Evolutionary conservation across 2,888 invertebrate species (phyloP), one percentile per base, ranked within the genome.

Genomic region (Volucella inflata): DNA sequence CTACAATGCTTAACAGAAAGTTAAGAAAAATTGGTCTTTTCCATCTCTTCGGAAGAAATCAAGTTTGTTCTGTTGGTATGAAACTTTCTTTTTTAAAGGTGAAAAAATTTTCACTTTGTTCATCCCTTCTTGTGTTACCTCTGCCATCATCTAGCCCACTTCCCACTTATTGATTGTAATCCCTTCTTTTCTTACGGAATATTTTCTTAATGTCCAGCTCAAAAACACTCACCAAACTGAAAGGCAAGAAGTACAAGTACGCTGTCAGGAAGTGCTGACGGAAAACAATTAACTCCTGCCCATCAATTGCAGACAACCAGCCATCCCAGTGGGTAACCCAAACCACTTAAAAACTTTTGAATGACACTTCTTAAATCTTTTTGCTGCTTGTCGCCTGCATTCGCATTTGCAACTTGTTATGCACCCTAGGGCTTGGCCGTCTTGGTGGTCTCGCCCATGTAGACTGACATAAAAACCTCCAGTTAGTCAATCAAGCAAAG

Each of bases 261-360:
- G 57, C 71, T 64, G 53, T 17, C 71, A 53, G 55, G 40, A 30
- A 68, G 17, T 50, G 59, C 65, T 75, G 75, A 75, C 59, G 71
- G 84, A 80, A 84, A 84, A 84, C 84, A 84, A 84, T 84, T 84
- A 84, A 75, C 75, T 70, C 38, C 59, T 46, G 75, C 75, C 76
- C 80, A 65, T 84, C 84, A 80, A 55, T 59, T 70, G 75, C 84
- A 84, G 80, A 71, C 59, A 70, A 70, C 59, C 53, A 75, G 42
- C 59, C 72, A 57, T 36, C 68, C 30, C 60, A 40, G n/a, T 46
- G 79, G 64, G 44, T 68, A 70, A 65, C 30, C 6, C 30, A 6
- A 30, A 30, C 64, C 76, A 85, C 80, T 85, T 85, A 55, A 72
- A 60, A 80, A 80, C 16, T 72, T 80, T 71, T 67, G 44, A 65